These are phyloP conservation scores for Takifugu flavidus DNA, from an alignment of 2,113 vertebrate species.

Conservation along the genomic window DNA sequence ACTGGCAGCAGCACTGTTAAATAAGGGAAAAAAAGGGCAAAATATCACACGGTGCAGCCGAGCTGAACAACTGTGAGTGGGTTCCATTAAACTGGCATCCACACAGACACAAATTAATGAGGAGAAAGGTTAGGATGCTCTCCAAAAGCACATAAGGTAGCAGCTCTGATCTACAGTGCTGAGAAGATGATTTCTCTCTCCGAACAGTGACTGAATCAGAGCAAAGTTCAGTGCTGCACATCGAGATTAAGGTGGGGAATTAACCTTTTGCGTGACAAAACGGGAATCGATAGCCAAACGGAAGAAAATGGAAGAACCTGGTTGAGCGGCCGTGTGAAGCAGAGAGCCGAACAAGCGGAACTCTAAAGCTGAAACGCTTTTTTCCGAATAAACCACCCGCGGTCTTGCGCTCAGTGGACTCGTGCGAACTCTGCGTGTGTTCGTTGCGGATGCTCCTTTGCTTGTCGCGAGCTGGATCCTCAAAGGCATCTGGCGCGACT, in stretches of 20 bases:
- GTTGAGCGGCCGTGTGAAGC: too few species aligned
- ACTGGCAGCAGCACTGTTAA: conserved; percentile 22
- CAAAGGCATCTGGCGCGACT: conserved; percentile 22
- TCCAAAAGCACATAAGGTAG: conserved; percentile 4
- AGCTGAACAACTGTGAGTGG: conserved; percentile 23
- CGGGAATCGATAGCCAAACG: conserved; percentile 13
- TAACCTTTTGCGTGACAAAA: conserved; percentile 20
- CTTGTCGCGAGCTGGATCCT: conserved; percentile 6
- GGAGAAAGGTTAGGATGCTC: conserved; percentile 11
- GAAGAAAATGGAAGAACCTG: conserved; percentile 3
- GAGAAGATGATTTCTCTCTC: conserved; percentile 4
- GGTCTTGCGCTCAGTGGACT: conserved; percentile 38
- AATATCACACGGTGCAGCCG: conserved; percentile 13
- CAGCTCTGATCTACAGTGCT: conserved; percentile 4
- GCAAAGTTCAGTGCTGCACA: background rate
- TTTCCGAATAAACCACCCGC: conserved; percentile 10
- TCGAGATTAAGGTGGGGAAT: conserved; percentile 5
- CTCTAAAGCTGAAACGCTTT: conserved; percentile 6
- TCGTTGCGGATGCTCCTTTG: background rate
- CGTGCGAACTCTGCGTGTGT: conserved; percentile 22
- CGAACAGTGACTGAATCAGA: background rate
- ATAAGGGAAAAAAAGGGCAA: conserved; percentile 21
- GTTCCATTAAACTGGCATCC: conserved; percentile 26
- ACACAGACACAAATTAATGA: conserved; percentile 8
- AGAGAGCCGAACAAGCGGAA: background rate